Conservation (phyloP, 2,113 vertebrate genomes). For the Raja brachyura region DNA sequence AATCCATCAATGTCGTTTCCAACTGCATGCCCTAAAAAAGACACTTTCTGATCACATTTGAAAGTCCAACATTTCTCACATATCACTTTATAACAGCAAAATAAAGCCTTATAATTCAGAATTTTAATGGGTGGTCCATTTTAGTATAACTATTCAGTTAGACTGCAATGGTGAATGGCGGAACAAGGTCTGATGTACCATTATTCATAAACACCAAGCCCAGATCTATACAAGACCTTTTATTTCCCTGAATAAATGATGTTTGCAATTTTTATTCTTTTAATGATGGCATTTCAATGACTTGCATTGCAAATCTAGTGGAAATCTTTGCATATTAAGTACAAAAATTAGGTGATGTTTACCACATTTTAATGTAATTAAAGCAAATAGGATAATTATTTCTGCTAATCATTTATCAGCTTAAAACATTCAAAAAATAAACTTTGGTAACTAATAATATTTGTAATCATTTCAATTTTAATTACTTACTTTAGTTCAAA, state of each 20-base stretch:
- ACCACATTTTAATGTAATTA: slow-evolving; percentile 99
- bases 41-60: neutral
- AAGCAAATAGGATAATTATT: slow-evolving; percentile 99
- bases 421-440: slow-evolving; percentile 86
- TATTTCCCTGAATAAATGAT: slow-evolving; percentile 98
- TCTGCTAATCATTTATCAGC: slow-evolving; percentile 98
- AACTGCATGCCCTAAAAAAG: neutral
- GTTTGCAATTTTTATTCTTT: slow-evolving; percentile 99
- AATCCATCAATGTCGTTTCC: neutral
- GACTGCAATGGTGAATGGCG: slow-evolving; percentile 61
- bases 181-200: neutral
- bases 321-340: slow-evolving; percentile 99
- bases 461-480: slow-evolving; percentile 47
- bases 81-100: neutral
- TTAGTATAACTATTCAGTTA: slow-evolving; percentile 78
- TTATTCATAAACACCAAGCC: slow-evolving; percentile 81
- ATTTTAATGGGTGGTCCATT: slow-evolving; percentile 48
- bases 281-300: slow-evolving; percentile 99
- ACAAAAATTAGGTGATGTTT: slow-evolving; percentile 99
- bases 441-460: slow-evolving; percentile 65
- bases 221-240: slow-evolving; percentile 77
- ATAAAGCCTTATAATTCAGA: neutral
- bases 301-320: slow-evolving; percentile 99
- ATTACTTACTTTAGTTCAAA: slow-evolving; percentile 12
- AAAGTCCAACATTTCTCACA: slow-evolving; percentile 25